Evolutionary conservation across 2,888 invertebrate species (phyloP), one percentile per base, ranked within the genome.

Genomic region (Lycophotia porphyrea): DNA sequence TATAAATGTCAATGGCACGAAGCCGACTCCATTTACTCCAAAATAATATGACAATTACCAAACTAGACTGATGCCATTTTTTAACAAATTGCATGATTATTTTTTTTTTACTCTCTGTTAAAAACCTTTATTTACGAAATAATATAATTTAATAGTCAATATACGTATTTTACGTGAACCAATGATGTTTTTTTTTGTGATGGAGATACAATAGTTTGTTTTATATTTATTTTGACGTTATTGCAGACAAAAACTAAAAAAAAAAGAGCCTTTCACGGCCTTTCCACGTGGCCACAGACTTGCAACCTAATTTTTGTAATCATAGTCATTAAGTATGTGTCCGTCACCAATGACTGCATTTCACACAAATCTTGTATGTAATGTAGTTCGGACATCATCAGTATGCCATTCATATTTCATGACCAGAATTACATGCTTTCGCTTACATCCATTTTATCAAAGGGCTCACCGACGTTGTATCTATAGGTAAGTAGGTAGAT

Each of bases 301-400:
- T 27, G 8, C 27, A 78, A 71, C 58, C 42, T 52, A 13, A 13
- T n/a, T 49, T n/a, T 42, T 15, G 44, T 78, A 58, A 84, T 58
- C 27, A 81, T 66, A 63, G 31, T 52, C 36, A 73, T 84, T 73
- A 61, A 3, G 11, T 8, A 21, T 42, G 11, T 78, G 60, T 39
- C 69, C 65, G 31, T 34, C 49, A 71, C 39, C 55, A 47, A 47
- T 42, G 34, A 5, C 27, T 55, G 60, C 75, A 61, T 44, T 61
- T 13, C 55, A 71, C 39, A 73, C 58, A 67, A 44, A 18, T 36
- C 7, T 13, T 64, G n/a, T 67, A 31, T 63, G 8, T 58, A n/a
- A 55, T 67, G 15, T 58, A 42, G 21, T 64, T 77, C 61, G 82
- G 82, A 70, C 77, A 67, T 81, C 82, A 71, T 83, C 81, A 82